A percentile compares a stretch with the other conserved stretches of the same genome.
Conservation (phyloP, 2,888 invertebrate species). For the Oxystoma pomonae region DNA sequence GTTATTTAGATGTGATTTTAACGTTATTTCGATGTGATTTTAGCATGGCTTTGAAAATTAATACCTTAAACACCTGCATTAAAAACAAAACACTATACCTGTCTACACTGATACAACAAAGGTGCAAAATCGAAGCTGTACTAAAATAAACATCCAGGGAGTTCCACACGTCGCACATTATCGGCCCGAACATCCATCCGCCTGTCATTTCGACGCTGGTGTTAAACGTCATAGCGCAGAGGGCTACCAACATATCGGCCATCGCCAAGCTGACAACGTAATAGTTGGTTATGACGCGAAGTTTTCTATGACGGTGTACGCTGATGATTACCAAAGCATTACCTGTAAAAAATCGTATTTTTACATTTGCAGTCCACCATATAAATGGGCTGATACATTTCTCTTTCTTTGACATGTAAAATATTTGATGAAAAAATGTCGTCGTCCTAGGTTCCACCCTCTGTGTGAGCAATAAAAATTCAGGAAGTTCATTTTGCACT, state of each 20-base stretch:
- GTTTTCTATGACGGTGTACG: slow-evolving; percentile 74
- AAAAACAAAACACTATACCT: too few relatives aligned
- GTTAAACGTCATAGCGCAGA: slow-evolving; percentile 91
- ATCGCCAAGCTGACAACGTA: slow-evolving; percentile 93
- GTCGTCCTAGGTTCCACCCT: too few relatives aligned
- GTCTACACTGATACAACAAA: slow-evolving; percentile 93
- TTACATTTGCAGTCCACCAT: too few relatives aligned
- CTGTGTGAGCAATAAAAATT: too few relatives aligned
- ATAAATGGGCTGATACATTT: too few relatives aligned
- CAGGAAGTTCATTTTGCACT: too few relatives aligned
- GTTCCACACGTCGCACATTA: slow-evolving; percentile 94
- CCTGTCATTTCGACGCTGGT: slow-evolving; percentile 80
- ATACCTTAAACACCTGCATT: too few relatives aligned
- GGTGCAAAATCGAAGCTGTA: slow-evolving; percentile 86
- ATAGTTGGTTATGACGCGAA: slow-evolving; percentile 89
- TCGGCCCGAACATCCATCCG: slow-evolving; percentile 81
- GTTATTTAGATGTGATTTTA: too few relatives aligned
- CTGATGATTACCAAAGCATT: slow-evolving; percentile 88
- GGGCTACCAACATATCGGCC: slow-evolving; percentile 88
- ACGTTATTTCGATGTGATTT: background rate
- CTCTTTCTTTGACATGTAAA: too few relatives aligned
- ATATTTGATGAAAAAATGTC: background rate
- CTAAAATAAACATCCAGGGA: slow-evolving; percentile 92
- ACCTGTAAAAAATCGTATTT: slow-evolving; percentile 54
- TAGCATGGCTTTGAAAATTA: slow-evolving; percentile 53